Conservation (phyloP, 2,888 invertebrate species). For the Pristionchus fissidentatus region DNA sequence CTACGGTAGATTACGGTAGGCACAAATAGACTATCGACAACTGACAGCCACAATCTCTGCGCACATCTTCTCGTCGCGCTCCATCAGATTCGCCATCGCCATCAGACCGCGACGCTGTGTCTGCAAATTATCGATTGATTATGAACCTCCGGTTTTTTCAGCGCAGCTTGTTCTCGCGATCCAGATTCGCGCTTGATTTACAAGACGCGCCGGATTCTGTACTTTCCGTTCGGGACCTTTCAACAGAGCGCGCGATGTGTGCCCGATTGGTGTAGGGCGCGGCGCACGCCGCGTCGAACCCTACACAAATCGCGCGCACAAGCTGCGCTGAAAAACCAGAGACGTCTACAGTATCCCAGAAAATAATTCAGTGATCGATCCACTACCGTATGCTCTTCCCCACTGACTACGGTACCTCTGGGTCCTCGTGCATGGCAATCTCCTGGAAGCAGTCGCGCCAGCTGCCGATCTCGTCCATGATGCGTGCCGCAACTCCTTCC, state of each 20-base stretch:
- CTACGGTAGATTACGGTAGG: not conserved
- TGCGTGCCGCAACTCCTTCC: conserved; percentile 52
- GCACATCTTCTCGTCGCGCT: conserved; percentile 66
- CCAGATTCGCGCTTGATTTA: not conserved
- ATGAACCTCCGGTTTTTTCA: too few species aligned
- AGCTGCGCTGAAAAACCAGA: too few species aligned
- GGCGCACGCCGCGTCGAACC: too few species aligned
- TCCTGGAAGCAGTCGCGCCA: conserved; percentile 74
- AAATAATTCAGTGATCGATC: not conserved
- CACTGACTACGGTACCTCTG: conserved; percentile 60
- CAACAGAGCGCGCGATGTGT: too few species aligned
- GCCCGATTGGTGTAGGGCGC: too few species aligned
- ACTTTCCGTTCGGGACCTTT: too few species aligned
- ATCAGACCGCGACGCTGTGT: conserved; percentile 70
- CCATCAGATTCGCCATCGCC: conserved; percentile 73
- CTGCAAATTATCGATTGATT: conserved; percentile 38
- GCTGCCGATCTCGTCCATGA: conserved; percentile 68
- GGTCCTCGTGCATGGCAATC: conserved; percentile 71
- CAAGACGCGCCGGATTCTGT: not conserved
- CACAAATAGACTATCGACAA: not conserved
- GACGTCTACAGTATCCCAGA: too few species aligned
- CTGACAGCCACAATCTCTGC: conserved; percentile 71
- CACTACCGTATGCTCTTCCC: not conserved
- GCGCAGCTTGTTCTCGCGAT: not conserved
- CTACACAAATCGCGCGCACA: too few species aligned